A percentile compares a stretch with the other conserved stretches of the same genome.
Conservation (phyloP, 2,888 invertebrate species). For the Nipponacmea schrenckii region DNA sequence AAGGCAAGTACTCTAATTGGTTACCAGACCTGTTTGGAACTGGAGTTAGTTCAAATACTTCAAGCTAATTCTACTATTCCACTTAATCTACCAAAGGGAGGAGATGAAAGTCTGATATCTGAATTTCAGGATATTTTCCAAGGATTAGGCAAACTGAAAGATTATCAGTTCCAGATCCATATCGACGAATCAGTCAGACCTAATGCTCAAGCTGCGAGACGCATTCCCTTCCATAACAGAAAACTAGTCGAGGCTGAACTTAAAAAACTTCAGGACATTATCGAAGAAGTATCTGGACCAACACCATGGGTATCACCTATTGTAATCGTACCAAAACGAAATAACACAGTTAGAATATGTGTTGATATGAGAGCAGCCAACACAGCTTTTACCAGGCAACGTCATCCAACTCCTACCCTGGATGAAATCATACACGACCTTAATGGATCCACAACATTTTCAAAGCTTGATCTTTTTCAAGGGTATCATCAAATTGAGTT, state of each 20-base stretch:
- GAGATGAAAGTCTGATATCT: too few relatives aligned
- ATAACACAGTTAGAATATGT: background rate
- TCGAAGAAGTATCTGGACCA: too few relatives aligned
- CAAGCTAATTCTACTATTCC: too few relatives aligned
- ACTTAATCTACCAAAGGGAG: too few relatives aligned
- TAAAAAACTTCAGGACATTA: too few relatives aligned
- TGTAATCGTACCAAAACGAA: too few relatives aligned
- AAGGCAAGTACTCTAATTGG: too few relatives aligned
- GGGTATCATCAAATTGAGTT: background rate
- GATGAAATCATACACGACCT: background rate
- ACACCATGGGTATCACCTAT: too few relatives aligned
- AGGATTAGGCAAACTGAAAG: background rate
- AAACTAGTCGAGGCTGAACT: too few relatives aligned
- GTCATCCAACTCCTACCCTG: background rate
- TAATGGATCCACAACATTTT: background rate
- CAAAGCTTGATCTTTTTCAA: background rate
- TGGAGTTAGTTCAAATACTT: too few relatives aligned
- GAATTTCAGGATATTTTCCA: slow-evolving; percentile 5
- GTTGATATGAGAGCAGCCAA: background rate
- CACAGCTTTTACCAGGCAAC: background rate
- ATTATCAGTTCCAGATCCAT: slow-evolving; percentile 1
- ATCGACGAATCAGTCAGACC: background rate
- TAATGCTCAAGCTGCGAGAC: background rate
- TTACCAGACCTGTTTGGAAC: too few relatives aligned
- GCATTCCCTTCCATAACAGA: too few relatives aligned